Base-by-base conservation (phyloP, 1,140 invertebrate species). In the Aethina tumida region DNA sequence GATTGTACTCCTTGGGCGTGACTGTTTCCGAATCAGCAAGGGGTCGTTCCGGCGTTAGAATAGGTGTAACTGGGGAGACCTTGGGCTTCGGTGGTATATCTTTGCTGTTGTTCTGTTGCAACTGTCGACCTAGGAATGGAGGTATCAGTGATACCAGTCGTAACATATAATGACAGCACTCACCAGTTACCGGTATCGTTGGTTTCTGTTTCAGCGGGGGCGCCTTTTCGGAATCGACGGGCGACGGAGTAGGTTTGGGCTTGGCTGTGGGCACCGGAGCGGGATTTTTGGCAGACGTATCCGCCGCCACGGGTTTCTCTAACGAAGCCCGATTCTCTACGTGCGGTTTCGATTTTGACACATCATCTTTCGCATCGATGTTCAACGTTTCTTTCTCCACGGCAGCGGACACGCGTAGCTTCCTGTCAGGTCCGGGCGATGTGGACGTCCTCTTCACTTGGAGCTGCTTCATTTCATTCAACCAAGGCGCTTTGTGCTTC, bases 391-490 rank as follows among this genome's bases (percentile, higher is more conserved):
- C 18, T 46, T 42, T 45, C 7, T n/a, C n/a, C n/a, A n/a, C n/a
- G n/a, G n/a, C n/a, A n/a, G n/a, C n/a, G n/a, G n/a, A n/a, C n/a
- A n/a, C n/a, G n/a, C n/a, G n/a, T n/a, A 35, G 34, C 45, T 36
- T 35, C 16, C 33, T 32, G 12, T 47, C 35, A 14, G 47, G 61
- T 33, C 56, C 61, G 6, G 64, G 55, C 17, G 64, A 63, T 21
- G 62, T 58, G n/a, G 60, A 59, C 36, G 69, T 74, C 44, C 75
- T 73, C 52, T 71, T 72, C 14, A 70, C 73, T 56, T 77, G 74
- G 50, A 75, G 76, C 18, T 74, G 58, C 51, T 78, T 78, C 42
- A 79, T 63, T 50, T 79, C 77, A 41, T 70, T 75, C 65, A 79
- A 69, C 77, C 77, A 79, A 0, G 77, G 77, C 28, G 72, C 75